These are phyloP conservation scores for Phyto melanocephala DNA, from an alignment of 2,888 invertebrate species.

Conservation along the genomic window DNA sequence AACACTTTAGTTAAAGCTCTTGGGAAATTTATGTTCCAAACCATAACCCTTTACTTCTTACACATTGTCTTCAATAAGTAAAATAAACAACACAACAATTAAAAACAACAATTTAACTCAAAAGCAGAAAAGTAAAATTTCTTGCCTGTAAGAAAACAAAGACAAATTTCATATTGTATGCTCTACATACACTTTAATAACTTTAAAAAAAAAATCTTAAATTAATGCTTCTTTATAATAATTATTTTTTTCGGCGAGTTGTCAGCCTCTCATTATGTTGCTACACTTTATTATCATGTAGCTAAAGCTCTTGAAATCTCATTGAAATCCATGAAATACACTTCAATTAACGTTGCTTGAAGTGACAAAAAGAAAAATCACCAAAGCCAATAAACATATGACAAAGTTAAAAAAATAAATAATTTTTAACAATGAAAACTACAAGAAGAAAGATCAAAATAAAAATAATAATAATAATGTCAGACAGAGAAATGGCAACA, in stretches of 20 bases:
- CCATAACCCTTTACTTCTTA: too few species aligned
- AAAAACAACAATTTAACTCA: too few species aligned
- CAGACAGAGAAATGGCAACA: constrained; percentile 1
- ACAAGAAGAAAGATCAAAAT: constrained; percentile 3
- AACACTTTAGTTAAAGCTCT: too few species aligned
- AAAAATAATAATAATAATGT: background rate
- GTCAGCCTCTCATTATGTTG: constrained; percentile 10
- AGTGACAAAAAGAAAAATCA: background rate
- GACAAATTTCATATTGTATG: background rate
- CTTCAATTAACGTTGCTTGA: constrained; percentile 38
- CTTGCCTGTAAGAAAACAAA: background rate
- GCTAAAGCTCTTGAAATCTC: background rate
- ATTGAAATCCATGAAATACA: constrained; percentile 26
- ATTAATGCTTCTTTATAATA: background rate
- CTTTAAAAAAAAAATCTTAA: background rate
- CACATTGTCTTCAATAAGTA: too few species aligned
- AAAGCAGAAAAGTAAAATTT: too few species aligned
- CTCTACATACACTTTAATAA: too few species aligned
- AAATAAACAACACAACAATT: too few species aligned
- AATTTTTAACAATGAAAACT: constrained; percentile 23
- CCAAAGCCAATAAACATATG: background rate
- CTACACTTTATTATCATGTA: too few species aligned
- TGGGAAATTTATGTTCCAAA: too few species aligned
- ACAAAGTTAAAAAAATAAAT: background rate
- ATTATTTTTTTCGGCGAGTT: background rate